Evolutionary conservation across 1,140 invertebrate species (phyloP), one percentile per base, ranked within the genome.

Genomic region (Scaptomyza pallida): DNA sequence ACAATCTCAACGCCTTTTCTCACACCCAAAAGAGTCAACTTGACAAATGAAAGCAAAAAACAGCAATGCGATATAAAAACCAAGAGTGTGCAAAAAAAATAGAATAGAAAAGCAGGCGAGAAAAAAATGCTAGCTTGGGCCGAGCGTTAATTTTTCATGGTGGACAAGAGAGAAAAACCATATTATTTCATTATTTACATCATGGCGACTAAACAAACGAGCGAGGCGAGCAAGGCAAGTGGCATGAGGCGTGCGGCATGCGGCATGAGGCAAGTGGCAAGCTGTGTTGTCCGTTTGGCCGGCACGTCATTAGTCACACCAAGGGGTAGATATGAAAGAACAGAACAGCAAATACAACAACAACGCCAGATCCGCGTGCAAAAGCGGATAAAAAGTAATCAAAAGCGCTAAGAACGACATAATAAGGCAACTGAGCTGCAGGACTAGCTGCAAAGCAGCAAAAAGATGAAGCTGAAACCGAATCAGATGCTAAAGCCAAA

Each of bases 121-220:
- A 74, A 88, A 71, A 88, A 62, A 33, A 86, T 75, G 70, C 75
- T 72, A 82, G 82, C 82, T 77, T 81, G 82, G 78, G 59, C 83
- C 76, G 75, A 62, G 65, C 74, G 74, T 86, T 86, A 89, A 86
- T 86, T 86, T 86, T 86, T 86, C 82, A 86, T 78, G 82, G 74
- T 64, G 63, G 81, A 75, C 74, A 88, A 81, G 74, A 82, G 78
- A 82, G 78, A 64, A 78, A 82, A 82, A 72, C 67, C 80, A 86
- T 86, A 86, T 88, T 86, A 86, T 86, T 86, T 86, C 83, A 86
- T 88, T 86, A 86, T 86, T 88, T 86, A 89, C 82, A 86, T 82
- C 78, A 64, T 23, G 37, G 40, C 35, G 75, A 60, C 78, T 83
- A 81, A 83, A 63, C 70, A 83, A 82, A 83, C 75, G 35, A 47